Conservation (phyloP, 2,888 invertebrate genomes). For the Heterodera filipjevi region DNA sequence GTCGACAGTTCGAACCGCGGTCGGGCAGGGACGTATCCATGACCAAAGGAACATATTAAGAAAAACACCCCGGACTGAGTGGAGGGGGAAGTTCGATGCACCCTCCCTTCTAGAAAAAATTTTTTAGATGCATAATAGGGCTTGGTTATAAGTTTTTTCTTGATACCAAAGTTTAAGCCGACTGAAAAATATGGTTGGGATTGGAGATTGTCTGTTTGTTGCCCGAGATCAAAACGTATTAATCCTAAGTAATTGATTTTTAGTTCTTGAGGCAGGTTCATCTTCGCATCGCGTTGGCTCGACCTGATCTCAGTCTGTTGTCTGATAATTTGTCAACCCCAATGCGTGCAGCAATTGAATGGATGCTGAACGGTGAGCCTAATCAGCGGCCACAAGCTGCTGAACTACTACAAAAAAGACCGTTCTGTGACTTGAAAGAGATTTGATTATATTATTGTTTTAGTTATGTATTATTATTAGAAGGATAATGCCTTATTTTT, state of each 20-base stretch:
- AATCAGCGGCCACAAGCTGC: slow-evolving; percentile 41
- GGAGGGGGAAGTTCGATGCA: too few species aligned
- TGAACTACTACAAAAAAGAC: slow-evolving; percentile 35
- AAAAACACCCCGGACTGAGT: too few species aligned
- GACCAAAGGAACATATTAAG: too few species aligned
- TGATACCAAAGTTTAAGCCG: too few species aligned
- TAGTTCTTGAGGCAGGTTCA: slow-evolving; percentile 13
- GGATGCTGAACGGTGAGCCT: slow-evolving; percentile 41
- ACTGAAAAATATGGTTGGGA: too few species aligned
- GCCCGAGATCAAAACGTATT: too few species aligned
- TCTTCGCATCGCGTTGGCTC: slow-evolving; percentile 43
- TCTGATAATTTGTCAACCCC: slow-evolving; percentile 25
- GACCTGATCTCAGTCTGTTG: slow-evolving; percentile 31
- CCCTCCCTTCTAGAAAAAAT: too few species aligned
- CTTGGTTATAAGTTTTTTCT: too few species aligned
- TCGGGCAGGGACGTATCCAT: too few species aligned
- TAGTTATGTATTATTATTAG: too few species aligned
- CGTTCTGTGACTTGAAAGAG: slow-evolving; percentile 27
- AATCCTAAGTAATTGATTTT: not conserved
- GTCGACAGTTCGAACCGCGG: slow-evolving; percentile 44
- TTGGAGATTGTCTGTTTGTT: not conserved
- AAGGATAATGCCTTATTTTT: too few species aligned
- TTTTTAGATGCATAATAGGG: not conserved
- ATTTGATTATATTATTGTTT: too few species aligned
- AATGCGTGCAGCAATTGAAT: slow-evolving; percentile 32